Conservation (phyloP, 2,113 vertebrate species). For the Tiliqua scincoides region DNA sequence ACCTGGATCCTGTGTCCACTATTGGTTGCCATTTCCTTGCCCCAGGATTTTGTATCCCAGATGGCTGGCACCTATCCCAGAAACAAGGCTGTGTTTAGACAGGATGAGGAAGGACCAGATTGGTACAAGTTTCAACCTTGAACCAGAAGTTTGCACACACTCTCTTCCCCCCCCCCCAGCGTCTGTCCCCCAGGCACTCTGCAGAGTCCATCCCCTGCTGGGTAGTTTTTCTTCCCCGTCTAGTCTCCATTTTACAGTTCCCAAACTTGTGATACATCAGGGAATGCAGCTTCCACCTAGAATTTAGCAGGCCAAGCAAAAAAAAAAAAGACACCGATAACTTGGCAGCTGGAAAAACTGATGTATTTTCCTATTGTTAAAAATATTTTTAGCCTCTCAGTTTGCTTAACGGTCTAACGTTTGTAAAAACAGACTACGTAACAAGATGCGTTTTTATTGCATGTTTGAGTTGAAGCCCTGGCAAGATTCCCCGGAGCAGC, state of each 20-base stretch:
- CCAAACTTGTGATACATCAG: background rate
- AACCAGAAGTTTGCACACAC: background rate
- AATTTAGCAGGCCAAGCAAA: slow-evolving; percentile 18
- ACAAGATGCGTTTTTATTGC: slow-evolving; percentile 54
- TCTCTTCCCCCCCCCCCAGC: too few species aligned
- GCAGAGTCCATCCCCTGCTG: background rate
- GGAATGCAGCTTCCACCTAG: background rate
- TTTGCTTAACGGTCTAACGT: slow-evolving; percentile 71
- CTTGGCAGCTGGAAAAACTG: slow-evolving; percentile 67
- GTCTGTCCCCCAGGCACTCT: background rate
- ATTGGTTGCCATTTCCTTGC: too few species aligned
- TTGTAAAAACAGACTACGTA: slow-evolving; percentile 61
- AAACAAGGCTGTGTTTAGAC: too few species aligned
- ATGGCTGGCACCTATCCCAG: too few species aligned
- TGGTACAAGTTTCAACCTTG: background rate
- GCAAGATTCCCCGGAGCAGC: slow-evolving; percentile 43
- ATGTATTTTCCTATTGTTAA: slow-evolving; percentile 78
- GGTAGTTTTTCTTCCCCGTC: background rate
- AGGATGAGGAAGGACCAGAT: too few species aligned
- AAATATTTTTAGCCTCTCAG: slow-evolving; percentile 76
- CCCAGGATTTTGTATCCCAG: too few species aligned
- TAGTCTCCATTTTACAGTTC: background rate
- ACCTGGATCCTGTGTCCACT: too few species aligned
- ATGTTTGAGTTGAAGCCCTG: slow-evolving; percentile 55
- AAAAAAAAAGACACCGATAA: slow-evolving; percentile 25